These are phyloP conservation scores for Tragulus kanchil DNA, from an alignment of 2,113 vertebrate genomes.

Conservation along the genomic window DNA sequence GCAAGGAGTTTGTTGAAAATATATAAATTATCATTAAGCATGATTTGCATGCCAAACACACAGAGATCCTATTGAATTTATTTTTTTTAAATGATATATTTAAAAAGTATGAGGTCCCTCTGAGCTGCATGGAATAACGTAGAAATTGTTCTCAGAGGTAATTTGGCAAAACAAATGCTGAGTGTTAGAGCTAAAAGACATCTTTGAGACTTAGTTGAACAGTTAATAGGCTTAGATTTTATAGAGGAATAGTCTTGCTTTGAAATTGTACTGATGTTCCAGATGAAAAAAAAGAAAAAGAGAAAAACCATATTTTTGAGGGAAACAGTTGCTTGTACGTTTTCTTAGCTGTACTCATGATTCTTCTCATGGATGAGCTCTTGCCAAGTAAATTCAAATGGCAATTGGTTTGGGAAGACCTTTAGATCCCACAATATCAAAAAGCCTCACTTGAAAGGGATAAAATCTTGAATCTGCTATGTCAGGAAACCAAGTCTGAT, in stretches of 20 bases:
- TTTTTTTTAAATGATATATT: not conserved
- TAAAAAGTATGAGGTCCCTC: not conserved
- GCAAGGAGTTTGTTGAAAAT: constrained; percentile 34
- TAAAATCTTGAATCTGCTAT: not conserved
- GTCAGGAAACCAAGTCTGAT: not conserved
- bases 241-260: not conserved
- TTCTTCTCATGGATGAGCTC: not conserved
- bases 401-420: not conserved
- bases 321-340: fast-evolving
- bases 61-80: not conserved
- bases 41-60: constrained; percentile 14
- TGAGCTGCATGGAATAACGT: not conserved
- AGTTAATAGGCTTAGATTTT: not conserved
- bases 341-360: not conserved
- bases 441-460: not conserved
- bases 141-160: not conserved
- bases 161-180: not conserved
- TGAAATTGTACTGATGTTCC: not conserved
- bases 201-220: not conserved
- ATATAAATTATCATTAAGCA: not conserved
- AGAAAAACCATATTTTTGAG: not conserved
- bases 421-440: not conserved
- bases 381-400: not conserved
- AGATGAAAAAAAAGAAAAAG: not conserved
- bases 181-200: not conserved